Base-by-base conservation (phyloP, 2,888 invertebrate genomes). In the Lacanobia wlatinum region DNA sequence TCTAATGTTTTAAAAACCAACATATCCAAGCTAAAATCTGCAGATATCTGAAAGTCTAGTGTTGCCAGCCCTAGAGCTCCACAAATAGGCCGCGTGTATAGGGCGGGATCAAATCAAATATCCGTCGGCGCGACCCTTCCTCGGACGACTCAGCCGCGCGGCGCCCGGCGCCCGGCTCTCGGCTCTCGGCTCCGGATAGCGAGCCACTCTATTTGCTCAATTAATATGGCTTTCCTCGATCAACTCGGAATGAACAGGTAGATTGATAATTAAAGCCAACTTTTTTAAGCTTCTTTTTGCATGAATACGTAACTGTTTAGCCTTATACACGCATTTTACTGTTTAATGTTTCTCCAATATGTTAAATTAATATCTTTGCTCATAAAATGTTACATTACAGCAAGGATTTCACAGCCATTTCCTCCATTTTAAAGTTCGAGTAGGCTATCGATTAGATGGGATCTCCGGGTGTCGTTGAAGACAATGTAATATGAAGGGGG, bases 371-470 rank as follows among this genome's bases (percentile, higher is more conserved):
- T n/a, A 40, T 58, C 12, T 38, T 40, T 8, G 12, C 38, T 50
- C 53, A 58, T 61, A 78, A 52, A 78, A 73, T 67, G 28, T 60
- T 46, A 80, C 61, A 67, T 56, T 59, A 21, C 43, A 66, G 16
- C 60, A 48, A 48, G 55, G 34, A 66, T 65, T 72, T 60, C 38
- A 76, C 65, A 76, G 61, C 52, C 34, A 63, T 77, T 78, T 67
- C 68, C 55, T 61, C 75, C 60, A 61, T 76, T 68, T 77, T 72
- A 82, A 80, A 79, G 75, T 70, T 80, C 81, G 82, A 85, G 87
- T 80, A 80, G 83, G 82, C 85, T 88, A 90, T 90, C 87, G 88
- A 89, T 90, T 89, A 86, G 86, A 89, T 86, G 70, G 85, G 84
- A 86, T 85, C 83, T 85, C 84, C 73, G 84, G 86, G 87, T 87